Evolutionary conservation across 2,797 vertebrate genomes (phyloP).

Genomic region (Rhynchotus rufescens): DNA sequence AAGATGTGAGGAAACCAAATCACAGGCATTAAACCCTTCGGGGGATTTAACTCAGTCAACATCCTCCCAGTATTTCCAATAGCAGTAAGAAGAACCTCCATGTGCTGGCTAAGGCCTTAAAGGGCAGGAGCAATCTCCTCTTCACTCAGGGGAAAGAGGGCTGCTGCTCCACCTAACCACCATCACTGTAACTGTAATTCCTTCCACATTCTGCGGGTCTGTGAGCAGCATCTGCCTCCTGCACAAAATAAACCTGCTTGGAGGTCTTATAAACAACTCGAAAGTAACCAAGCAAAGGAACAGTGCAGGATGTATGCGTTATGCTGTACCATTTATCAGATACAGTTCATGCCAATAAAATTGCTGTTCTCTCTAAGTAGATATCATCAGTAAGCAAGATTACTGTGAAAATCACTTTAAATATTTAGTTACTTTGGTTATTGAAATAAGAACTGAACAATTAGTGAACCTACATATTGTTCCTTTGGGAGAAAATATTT

Average conservation of each 20-base stretch:
- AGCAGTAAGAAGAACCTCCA: not conserved
- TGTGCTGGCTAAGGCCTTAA: not conserved
- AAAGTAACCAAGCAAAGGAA: not conserved
- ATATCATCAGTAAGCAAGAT: conserved; percentile 47
- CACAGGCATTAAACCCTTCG: not conserved
- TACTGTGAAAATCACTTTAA: conserved; percentile 42
- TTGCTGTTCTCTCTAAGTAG: not conserved
- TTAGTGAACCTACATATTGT: not conserved
- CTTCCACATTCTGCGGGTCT: not conserved
- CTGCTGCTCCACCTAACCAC: not conserved
- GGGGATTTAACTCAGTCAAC: not conserved
- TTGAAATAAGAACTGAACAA: conserved; percentile 63
- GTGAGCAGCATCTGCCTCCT: not conserved
- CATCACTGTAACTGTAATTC: not conserved
- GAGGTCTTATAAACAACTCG: not conserved
- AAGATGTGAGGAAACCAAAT: conserved; percentile 18
- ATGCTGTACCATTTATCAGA: not conserved
- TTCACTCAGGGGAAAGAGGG: rapidly evolving
- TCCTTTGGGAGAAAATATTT: conserved; percentile 34
- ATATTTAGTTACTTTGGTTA: conserved; percentile 59
- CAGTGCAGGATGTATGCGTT: not conserved
- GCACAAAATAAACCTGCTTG: not conserved
- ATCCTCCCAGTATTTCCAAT: not conserved
- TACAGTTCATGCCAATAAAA: conserved; percentile 5
- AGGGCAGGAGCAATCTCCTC: not conserved